Evolutionary conservation across 2,888 invertebrate species (phyloP).

Genomic region (Branchipolynoe longqiensis): DNA sequence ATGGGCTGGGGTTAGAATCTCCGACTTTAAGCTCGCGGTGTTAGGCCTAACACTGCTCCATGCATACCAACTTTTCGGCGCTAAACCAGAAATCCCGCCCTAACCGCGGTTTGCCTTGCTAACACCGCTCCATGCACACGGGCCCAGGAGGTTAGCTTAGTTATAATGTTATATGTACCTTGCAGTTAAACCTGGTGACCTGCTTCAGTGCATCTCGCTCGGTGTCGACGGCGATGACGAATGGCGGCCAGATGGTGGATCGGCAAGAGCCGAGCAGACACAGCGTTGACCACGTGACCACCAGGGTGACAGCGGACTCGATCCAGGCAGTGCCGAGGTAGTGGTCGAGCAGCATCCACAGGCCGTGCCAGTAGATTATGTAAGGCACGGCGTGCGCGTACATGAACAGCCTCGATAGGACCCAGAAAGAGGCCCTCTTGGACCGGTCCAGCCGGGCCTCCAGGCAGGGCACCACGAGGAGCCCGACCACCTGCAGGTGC

Average conservation of each 20-base stretch:
- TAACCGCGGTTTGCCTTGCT: too few relatives aligned
- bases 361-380: slow-evolving; percentile 51
- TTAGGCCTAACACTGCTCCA: neutral
- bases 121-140: neutral
- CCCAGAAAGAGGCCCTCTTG: slow-evolving; percentile 9
- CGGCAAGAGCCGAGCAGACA: slow-evolving; percentile 9
- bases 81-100: too few relatives aligned
- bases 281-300: neutral
- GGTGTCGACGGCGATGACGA: slow-evolving; percentile 29
- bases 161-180: neutral
- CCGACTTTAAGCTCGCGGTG: neutral
- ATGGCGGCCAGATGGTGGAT: slow-evolving; percentile 56
- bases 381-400: slow-evolving; percentile 23
- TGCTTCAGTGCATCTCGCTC: slow-evolving; percentile 8
- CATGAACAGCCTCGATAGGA: slow-evolving; percentile 32
- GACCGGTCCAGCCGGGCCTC: neutral
- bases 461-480: neutral
- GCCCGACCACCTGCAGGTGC: slow-evolving; percentile 11
- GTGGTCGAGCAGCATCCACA: slow-evolving; percentile 22
- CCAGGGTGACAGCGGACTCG: neutral
- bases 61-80: neutral
- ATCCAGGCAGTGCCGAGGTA: slow-evolving; percentile 6
- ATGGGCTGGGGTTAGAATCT: too few relatives aligned
- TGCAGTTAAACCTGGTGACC: slow-evolving; percentile 8
- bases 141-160: neutral